These are phyloP conservation scores for Holothuria scabra DNA, from an alignment of 53 echinoderm and acorn worm genomes.

Conservation along the genomic window DNA sequence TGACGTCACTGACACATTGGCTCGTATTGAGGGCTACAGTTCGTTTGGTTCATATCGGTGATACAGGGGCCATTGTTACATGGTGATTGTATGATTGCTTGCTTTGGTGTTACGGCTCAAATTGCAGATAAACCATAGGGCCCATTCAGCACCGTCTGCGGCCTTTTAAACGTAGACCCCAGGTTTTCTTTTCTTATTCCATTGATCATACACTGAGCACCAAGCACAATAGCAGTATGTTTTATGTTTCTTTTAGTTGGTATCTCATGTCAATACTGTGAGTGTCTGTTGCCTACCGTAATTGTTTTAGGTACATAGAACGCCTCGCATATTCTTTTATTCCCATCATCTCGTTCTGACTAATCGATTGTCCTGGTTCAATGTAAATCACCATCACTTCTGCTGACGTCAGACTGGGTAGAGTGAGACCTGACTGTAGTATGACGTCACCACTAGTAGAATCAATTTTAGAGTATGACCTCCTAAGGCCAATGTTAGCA, in stretches of 20 bases:
- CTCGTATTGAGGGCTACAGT: not conserved
- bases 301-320: conserved; percentile 18
- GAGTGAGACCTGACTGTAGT: conserved; percentile 30
- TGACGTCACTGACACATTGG: conserved; percentile 12
- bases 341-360: conserved; percentile 15
- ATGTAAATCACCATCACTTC: conserved; percentile 31
- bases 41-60: conserved; percentile 17
- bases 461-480: conserved; percentile 24
- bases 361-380: conserved; percentile 27
- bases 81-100: conserved; percentile 1
- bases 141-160: conserved; percentile 10
- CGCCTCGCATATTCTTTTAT: conserved; percentile 16
- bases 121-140: not conserved
- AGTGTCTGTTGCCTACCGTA: conserved; percentile 29
- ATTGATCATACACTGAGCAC: conserved; percentile 24
- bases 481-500: conserved; percentile 32
- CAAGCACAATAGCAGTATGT: conserved; percentile 26
- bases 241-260: conserved; percentile 22
- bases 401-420: conserved; percentile 31
- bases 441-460: conserved; percentile 24
- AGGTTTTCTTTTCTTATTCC: not conserved
- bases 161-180: not conserved
- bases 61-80: conserved; percentile 10
- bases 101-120: not conserved
- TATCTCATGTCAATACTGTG: not conserved